These are phyloP conservation scores for Helostoma temminkii DNA, from an alignment of 2,797 vertebrate species.

Conservation along the genomic window DNA sequence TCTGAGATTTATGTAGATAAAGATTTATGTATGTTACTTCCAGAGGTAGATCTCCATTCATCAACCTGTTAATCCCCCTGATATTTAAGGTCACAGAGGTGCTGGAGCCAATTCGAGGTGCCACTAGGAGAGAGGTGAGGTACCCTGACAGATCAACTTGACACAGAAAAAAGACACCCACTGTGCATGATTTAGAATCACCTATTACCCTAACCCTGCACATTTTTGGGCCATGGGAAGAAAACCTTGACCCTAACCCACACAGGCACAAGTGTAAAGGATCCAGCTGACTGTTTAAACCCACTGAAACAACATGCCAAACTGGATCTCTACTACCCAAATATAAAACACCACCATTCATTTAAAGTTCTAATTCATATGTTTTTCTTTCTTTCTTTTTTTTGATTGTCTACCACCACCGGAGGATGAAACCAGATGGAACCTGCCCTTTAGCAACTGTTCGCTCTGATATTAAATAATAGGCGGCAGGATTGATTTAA, in stretches of 20 bases:
- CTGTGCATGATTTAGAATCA: not conserved
- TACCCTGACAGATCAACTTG: not conserved
- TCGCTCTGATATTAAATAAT: constrained; percentile 71
- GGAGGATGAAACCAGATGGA: constrained; percentile 37
- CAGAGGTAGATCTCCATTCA: not conserved
- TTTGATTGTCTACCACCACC: constrained; percentile 15
- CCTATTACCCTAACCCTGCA: not conserved
- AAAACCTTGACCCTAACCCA: too few relatives aligned
- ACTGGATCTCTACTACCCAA: not conserved
- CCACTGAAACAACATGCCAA: not conserved
- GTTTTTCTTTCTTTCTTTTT: not conserved
- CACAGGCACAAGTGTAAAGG: not conserved
- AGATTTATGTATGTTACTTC: too few relatives aligned
- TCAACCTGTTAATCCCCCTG: not conserved
- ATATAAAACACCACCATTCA: not conserved
- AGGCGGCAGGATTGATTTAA: constrained; percentile 65
- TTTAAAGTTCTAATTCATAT: not conserved
- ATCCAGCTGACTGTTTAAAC: not conserved
- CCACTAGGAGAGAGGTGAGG: not conserved
- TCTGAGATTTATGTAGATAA: too few relatives aligned
- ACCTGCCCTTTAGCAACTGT: constrained; percentile 28
- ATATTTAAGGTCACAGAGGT: not conserved
- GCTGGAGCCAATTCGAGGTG: not conserved
- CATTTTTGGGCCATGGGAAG: not conserved
- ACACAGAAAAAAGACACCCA: not conserved